phyloP scores from a whole-genome alignment of 2,888 invertebrate species.

The Clostera curtula region DNA sequence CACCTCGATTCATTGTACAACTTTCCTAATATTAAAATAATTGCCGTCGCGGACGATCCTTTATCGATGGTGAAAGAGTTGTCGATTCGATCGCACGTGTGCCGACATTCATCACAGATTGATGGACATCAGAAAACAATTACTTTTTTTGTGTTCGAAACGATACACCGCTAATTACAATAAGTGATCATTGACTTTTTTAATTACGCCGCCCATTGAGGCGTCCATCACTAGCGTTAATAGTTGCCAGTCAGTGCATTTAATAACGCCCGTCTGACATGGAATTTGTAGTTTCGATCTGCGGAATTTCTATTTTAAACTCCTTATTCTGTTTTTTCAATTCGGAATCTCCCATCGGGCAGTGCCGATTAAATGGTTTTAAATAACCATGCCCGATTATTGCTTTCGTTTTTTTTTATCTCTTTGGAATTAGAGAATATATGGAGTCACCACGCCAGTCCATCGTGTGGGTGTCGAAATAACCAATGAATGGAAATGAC shows the following conservation, averaged over 20 bases:
- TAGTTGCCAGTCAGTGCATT: slow-evolving; percentile 71
- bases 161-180: slow-evolving; percentile 68
- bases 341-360: slow-evolving; percentile 23
- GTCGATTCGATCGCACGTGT: slow-evolving; percentile 35
- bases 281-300: slow-evolving; percentile 52
- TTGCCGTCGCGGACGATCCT: slow-evolving; percentile 12
- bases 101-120: slow-evolving; percentile 28
- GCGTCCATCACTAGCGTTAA: slow-evolving; percentile 59
- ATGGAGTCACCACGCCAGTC: too few relatives aligned
- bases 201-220: slow-evolving; percentile 66
- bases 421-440: too few relatives aligned
- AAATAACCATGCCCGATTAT: slow-evolving; percentile 23
- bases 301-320: slow-evolving; percentile 61
- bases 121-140: slow-evolving; percentile 65
- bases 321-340: slow-evolving; percentile 33
- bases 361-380: slow-evolving; percentile 15
- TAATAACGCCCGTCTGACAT: slow-evolving; percentile 49
- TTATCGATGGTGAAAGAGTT: slow-evolving; percentile 10
- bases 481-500: too few relatives aligned
- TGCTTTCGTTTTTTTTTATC: too few relatives aligned
- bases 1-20: slow-evolving; percentile 3
- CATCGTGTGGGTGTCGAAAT: too few relatives aligned
- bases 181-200: slow-evolving; percentile 69
- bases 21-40: slow-evolving; percentile 22
- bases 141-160: slow-evolving; percentile 61